Conservation (phyloP, 2,113 vertebrate genomes). For the human region DNA sequence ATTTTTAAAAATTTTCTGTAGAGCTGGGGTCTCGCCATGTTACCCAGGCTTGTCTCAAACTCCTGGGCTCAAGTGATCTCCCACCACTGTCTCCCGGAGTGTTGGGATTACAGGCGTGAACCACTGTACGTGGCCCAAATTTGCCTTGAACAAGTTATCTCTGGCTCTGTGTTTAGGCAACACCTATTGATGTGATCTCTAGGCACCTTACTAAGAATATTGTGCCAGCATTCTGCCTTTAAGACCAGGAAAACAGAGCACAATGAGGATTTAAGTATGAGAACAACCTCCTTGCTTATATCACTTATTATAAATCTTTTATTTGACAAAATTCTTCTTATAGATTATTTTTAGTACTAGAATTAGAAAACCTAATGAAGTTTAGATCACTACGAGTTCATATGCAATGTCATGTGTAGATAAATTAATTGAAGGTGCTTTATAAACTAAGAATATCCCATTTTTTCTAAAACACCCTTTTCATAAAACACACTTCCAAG, state of each 20-base stretch:
- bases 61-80: too few relatives aligned
- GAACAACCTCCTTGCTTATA: not conserved
- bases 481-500: not conserved
- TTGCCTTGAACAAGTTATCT: not conserved
- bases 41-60: too few relatives aligned
- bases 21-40: too few relatives aligned
- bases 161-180: not conserved
- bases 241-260: not conserved
- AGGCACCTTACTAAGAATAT: not conserved
- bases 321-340: not conserved
- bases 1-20: too few relatives aligned
- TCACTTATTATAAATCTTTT: not conserved
- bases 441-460: not conserved
- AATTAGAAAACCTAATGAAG: not conserved
- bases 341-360: not conserved
- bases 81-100: too few relatives aligned
- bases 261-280: not conserved
- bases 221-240: not conserved
- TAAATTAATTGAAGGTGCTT: not conserved
- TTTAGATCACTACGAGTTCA: not conserved
- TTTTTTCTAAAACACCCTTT: not conserved
- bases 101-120: too few relatives aligned
- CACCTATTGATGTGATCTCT: not conserved
- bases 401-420: not conserved
- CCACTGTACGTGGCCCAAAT: too few relatives aligned